phyloP scores from a whole-genome alignment of 2,797 vertebrate genomes.

The Catamblyrhynchus diadema region DNA sequence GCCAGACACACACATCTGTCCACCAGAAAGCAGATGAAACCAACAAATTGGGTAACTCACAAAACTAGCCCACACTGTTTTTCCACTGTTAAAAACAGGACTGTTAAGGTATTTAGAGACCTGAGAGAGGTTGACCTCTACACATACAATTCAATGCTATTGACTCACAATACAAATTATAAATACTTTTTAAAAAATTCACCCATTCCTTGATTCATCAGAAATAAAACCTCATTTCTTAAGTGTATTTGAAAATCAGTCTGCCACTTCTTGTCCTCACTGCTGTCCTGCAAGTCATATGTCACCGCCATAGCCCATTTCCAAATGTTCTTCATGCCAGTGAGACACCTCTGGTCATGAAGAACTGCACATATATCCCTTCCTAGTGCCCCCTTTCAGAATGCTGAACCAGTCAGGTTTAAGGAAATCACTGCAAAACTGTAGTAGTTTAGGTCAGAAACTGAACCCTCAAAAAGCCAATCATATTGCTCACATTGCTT shows the following conservation, averaged over 20 bases:
- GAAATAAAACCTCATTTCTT: background rate
- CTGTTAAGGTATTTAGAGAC: background rate
- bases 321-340: background rate
- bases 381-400: background rate
- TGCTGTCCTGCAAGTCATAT: background rate
- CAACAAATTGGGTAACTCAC: background rate
- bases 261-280: background rate
- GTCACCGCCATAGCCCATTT: background rate
- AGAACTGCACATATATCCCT: background rate
- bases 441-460: background rate
- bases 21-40: background rate
- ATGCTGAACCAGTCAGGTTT: background rate
- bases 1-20: background rate
- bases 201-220: background rate
- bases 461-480: background rate
- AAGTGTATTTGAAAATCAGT: background rate
- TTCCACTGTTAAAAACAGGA: background rate
- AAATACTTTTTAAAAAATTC: background rate
- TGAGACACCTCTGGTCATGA: background rate
- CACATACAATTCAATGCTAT: background rate
- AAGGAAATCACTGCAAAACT: background rate
- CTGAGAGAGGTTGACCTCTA: background rate
- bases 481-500: background rate
- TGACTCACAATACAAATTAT: background rate
- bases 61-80: background rate